Evolutionary conservation across 2,113 vertebrate genomes (phyloP), one percentile per base, ranked within the genome.

Genomic region (Dryoscopus gambensis): DNA sequence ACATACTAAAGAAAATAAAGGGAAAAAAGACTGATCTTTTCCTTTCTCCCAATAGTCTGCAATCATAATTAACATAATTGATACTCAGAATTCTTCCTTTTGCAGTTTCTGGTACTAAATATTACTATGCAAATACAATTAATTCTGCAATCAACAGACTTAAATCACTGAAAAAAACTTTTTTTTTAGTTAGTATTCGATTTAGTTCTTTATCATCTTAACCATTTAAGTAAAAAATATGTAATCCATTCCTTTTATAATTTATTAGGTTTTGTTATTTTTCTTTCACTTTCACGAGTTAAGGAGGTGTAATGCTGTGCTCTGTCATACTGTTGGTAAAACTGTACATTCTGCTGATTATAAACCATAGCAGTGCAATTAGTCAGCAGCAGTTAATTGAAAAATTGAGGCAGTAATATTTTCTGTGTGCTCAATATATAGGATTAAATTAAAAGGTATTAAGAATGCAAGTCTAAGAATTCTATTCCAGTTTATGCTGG

Each of bases 11-110:
- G 57, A 16, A 90, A 86, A 81, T 64, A 80, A 85, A 55, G 2
- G 37, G 16, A 6, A 7, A 53, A 94, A 92, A 84, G 28, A 49
- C 40, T 42, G 35, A 95, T 94, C 44, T 85, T 74, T 87, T 64
- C 40, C 67, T 82, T 69, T 78, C n/a, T 93, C 59, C 63, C 59
- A 62, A 44, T 69, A 79, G 49, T 81, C 64, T 91, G 42, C 65
- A 85, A 83, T 85, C 71, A 76, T 69, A 89, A 94, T 87, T 86
- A 95, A 33, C 30, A 11, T 80, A 60, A 67, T 62, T 81, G 74
- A 91, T 95, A 95, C 75, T 94, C 78, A 82, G 73, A 78, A 63
- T 44, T 81, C 89, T 76, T 76, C 65, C 42, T 94, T 84, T 52
- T n/a, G 23, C 63, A 39, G 30, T 52, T 84, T 84, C 49, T 86